Evolutionary conservation across 2,113 vertebrate species (phyloP).

Genomic region (Clarias gariepinus): DNA sequence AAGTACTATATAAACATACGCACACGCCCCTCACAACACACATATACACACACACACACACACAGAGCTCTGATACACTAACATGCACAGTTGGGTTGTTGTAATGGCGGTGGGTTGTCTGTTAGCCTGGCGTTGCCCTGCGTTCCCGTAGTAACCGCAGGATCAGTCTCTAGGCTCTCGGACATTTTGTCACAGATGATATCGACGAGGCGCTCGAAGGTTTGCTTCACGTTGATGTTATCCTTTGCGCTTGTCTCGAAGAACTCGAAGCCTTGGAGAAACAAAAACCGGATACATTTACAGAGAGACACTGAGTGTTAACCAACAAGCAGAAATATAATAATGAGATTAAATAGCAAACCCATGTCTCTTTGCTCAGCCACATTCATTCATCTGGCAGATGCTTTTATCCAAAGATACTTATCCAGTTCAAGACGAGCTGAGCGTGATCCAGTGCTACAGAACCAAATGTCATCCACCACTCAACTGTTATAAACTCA

Average conservation of each 20-base stretch:
- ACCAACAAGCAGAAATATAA: neutral
- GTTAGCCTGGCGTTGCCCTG: slow-evolving; percentile 77
- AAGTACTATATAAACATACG: neutral
- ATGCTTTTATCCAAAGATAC: neutral
- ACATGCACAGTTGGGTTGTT: slow-evolving; percentile 80
- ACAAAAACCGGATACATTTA: slow-evolving; percentile 50
- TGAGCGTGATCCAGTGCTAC: neutral
- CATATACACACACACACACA: slow-evolving; percentile 9
- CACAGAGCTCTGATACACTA: slow-evolving; percentile 60
- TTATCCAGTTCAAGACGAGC: neutral
- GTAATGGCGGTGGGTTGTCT: slow-evolving; percentile 77
- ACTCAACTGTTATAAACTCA: neutral
- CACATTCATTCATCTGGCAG: neutral
- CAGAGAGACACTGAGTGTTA: neutral
- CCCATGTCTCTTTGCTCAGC: neutral
- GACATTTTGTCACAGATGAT: slow-evolving; percentile 90
- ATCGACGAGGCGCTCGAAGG: slow-evolving; percentile 81
- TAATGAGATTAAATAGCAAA: neutral
- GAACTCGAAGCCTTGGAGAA: slow-evolving; percentile 81
- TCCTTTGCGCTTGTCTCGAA: slow-evolving; percentile 88
- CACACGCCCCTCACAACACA: slow-evolving; percentile 6
- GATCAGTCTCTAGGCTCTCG: slow-evolving; percentile 78
- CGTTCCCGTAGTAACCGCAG: slow-evolving; percentile 73
- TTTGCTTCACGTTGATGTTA: slow-evolving; percentile 85
- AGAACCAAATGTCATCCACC: neutral